phyloP scores from a whole-genome alignment of 1,140 invertebrate genomes.

The Caenorhabditis latens region DNA sequence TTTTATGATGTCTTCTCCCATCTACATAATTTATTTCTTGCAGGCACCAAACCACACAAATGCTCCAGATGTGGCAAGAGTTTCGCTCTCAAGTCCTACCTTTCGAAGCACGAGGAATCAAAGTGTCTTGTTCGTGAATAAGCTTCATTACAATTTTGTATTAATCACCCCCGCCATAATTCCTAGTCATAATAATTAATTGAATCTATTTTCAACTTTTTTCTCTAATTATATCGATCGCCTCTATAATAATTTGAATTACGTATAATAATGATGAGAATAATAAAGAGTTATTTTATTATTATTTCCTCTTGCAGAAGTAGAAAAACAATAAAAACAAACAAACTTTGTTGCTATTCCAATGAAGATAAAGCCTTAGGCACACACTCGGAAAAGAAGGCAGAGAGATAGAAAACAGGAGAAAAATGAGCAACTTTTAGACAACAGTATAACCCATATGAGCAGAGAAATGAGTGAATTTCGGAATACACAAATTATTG shows the following conservation, averaged over 20 bases:
- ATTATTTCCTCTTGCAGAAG: neutral
- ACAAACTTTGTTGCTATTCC: neutral
- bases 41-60: slow-evolving; percentile 92
- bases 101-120: slow-evolving; percentile 89
- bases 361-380: neutral
- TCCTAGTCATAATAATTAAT: neutral
- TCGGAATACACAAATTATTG: neutral
- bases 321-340: slow-evolving; percentile 8
- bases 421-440: slow-evolving; percentile 34
- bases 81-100: slow-evolving; percentile 96
- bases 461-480: slow-evolving; percentile 1
- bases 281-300: neutral
- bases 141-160: neutral
- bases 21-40: slow-evolving; percentile 77
- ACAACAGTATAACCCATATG: slow-evolving; percentile 33
- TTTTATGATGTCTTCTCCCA: neutral
- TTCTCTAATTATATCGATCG: neutral
- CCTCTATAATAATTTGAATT: neutral
- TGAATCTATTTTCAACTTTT: neutral
- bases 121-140: slow-evolving; percentile 5
- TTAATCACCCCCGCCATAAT: neutral
- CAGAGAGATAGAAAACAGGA: slow-evolving; percentile 8
- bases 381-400: neutral
- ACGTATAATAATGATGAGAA: no score
- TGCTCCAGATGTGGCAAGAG: slow-evolving; percentile 94